These are phyloP conservation scores for Syngnathus rostellatus DNA, from an alignment of 2,797 vertebrate genomes.

Conservation along the genomic window DNA sequence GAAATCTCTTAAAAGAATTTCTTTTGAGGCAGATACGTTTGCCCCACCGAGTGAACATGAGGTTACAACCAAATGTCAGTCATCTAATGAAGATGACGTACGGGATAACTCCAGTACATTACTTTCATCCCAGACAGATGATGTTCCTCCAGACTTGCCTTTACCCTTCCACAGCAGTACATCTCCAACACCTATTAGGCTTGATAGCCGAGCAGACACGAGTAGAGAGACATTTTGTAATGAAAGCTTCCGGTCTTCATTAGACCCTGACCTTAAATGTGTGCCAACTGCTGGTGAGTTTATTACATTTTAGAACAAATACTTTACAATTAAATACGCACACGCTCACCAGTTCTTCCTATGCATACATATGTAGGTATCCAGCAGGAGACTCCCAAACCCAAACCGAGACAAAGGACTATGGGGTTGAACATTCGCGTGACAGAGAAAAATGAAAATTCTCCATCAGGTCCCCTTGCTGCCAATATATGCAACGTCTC, in stretches of 20 bases:
- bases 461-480: conserved; percentile 41
- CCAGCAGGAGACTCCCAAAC: conserved; percentile 56
- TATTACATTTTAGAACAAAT: not conserved
- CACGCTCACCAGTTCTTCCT: not conserved
- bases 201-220: conserved; percentile 19
- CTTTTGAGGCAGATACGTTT: conserved; percentile 7
- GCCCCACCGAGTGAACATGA: not conserved
- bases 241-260: not conserved
- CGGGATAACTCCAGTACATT: conserved; percentile 23
- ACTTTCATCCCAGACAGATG: conserved; percentile 37
- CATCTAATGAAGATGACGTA: conserved; percentile 19
- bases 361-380: conserved; percentile 32
- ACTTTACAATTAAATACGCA: not conserved
- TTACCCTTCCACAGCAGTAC: conserved; percentile 39
- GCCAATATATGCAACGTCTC: conserved; percentile 34
- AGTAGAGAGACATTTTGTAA: conserved; percentile 9
- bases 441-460: conserved; percentile 46
- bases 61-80: conserved; percentile 13
- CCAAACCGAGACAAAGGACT: conserved; percentile 71
- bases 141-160: conserved; percentile 40
- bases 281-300: conserved; percentile 39
- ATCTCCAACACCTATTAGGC: conserved; percentile 19
- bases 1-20: conserved; percentile 59
- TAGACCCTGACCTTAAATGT: conserved; percentile 18
- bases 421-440: conserved; percentile 38